Evolutionary conservation across 2,113 vertebrate species (phyloP), one percentile per base, ranked within the genome.

Genomic region (Ibidorhyncha struthersii): DNA sequence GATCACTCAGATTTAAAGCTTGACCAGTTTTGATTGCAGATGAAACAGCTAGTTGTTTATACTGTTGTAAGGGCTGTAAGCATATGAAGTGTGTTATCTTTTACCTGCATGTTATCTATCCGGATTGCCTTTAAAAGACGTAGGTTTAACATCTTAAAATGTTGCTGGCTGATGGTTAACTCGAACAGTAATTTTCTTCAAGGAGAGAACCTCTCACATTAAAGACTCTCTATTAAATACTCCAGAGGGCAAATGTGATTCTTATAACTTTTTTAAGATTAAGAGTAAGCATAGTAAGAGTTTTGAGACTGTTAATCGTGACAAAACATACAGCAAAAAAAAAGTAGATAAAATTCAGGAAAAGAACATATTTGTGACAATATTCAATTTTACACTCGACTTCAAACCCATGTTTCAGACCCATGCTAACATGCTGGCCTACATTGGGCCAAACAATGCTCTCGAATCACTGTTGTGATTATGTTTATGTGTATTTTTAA

Each of bases 401-500:
- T 77, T 72, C 26, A 65, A 78, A 21, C 3, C 1, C 6, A 1
- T 59, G 6, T 38, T 76, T 80, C 58, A 47, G 25, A 47, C 7
- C 19, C 16, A 12, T 49, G 34, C 25, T 72, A 62, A 50, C 2
- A 32, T 59, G n/a, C 19, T 86, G 10, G 12, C 55, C 38, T 58
- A 30, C 25, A 10, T 1, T 58, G 41, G 14, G 6, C 77, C 52
- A 55, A 72, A 12, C 9, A 3, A 9, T 30, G 9, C 20, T 74
- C 45, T 85, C 0, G 0, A 83, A 23, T 72, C 1, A 23, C 11
- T 82, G 26, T 32, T 63, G 7, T 29, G 3, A 22, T 73, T 65
- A 16, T 43, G 5, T 77, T 67, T 40, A 29, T 34, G 2, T 27
- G 2, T 34, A 10, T 79, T 90, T 72, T 73, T 12, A n/a, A 73